Conservation (phyloP, 1,140 invertebrate genomes). For the Ridgeia piscesae region DNA sequence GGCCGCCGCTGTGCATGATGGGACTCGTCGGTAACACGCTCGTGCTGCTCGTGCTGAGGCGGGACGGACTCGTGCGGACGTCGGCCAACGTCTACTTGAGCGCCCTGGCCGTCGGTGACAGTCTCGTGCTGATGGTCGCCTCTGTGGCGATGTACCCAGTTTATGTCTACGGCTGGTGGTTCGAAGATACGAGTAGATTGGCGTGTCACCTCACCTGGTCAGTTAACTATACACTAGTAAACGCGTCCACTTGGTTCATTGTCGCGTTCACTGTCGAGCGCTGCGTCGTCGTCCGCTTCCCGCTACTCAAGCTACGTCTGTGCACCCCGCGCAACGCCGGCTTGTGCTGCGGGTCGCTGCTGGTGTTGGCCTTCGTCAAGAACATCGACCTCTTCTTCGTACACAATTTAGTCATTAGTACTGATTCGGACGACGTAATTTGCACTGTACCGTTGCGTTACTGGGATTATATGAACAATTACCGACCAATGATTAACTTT, state of each 20-base stretch:
- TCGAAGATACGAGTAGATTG: background rate
- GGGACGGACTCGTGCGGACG: background rate
- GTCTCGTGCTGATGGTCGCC: background rate
- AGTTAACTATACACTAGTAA: background rate
- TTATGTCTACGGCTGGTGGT: background rate
- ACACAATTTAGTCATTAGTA: background rate
- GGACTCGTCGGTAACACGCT: background rate
- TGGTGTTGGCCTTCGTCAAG: background rate
- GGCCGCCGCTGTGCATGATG: background rate
- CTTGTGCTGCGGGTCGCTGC: background rate
- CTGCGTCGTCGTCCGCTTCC: background rate
- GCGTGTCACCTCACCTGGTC: background rate
- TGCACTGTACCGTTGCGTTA: background rate
- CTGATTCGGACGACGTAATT: background rate
- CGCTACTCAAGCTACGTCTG: background rate
- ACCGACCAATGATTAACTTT: background rate
- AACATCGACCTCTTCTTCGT: background rate
- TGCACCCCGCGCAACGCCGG: background rate
- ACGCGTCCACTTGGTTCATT: background rate
- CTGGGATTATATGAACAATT: background rate
- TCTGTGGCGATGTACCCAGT: background rate
- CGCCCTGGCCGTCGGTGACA: background rate
- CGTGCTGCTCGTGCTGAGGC: background rate
- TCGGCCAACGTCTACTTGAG: background rate
- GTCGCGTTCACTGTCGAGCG: background rate